Percentiles rank a stretch among this genome's conserved stretches.
Evolutionary conservation across 2,113 vertebrate genomes (phyloP).

Genomic region (Bubo scandiacus): DNA sequence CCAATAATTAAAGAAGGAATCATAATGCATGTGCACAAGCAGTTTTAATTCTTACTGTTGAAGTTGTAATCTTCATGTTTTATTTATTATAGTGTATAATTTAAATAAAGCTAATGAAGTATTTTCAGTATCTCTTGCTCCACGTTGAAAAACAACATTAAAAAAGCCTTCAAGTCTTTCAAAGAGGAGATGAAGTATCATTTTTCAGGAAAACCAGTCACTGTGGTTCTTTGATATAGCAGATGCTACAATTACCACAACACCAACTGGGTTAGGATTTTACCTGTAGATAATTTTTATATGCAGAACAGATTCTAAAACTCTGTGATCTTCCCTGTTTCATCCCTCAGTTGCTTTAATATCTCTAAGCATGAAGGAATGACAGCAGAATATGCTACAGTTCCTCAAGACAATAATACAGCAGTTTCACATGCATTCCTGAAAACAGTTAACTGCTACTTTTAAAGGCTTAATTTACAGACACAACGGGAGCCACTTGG

Average conservation of each 20-base stretch:
- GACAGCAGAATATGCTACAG: background rate
- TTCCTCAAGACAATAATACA: background rate
- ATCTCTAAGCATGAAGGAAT: background rate
- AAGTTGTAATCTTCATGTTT: background rate
- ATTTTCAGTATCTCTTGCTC: background rate
- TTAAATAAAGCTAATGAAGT: background rate
- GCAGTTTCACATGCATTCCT: background rate
- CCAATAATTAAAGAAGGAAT: background rate
- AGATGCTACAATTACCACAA: background rate
- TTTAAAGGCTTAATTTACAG: background rate
- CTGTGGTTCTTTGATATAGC: background rate
- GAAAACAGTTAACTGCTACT: background rate
- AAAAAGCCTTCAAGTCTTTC: background rate
- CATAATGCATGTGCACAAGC: background rate
- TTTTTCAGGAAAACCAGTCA: background rate
- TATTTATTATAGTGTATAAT: background rate
- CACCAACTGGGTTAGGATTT: background rate
- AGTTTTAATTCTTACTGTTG: background rate
- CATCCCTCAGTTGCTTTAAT: background rate
- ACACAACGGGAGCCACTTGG: background rate
- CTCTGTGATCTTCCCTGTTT: background rate
- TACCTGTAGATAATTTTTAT: background rate
- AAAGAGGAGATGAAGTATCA: background rate
- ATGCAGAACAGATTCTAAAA: background rate
- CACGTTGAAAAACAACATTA: background rate